Evolutionary conservation across 2,113 vertebrate genomes (phyloP), one percentile per base, ranked within the genome.

Genomic region (Myotis davidii): DNA sequence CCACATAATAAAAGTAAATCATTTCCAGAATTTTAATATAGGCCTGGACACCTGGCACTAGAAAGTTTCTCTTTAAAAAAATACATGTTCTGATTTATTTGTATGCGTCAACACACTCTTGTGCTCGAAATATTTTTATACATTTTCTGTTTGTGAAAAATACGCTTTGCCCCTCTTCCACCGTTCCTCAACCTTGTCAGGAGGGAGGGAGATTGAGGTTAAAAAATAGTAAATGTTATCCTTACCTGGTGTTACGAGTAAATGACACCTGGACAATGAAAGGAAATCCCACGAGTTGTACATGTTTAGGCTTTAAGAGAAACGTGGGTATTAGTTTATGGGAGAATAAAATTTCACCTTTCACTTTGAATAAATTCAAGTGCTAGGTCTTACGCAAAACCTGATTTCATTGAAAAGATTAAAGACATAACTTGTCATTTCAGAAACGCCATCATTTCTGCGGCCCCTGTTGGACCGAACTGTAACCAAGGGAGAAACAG

Each of bases 361-460:
- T 14, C 39, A 29, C 0, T 70, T 32, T 69, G 54, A 82, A 48
- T 45, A 67, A 6, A 69, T 37, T 32, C 13, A 39, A 42, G n/a
- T 25, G 5, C 14, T 6, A 12, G 48, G 6, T 87, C 56, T 90
- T 12, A 6, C 14, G 20, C 25, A 59, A 83, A 92, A 45, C n/a
- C 0, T 20, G 27, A 59, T 83, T 64, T 78, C 73, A 54, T 1
- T 34, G 45, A 70, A 23, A 50, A 86, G 77, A 52, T 72, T 79
- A 32, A 96, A 95, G 29, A 6, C 11, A 0, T 81, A 45, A 67
- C 50, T 27, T 95, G 56, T 94, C 50, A 25, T 98, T 97, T 20
- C 98, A 99, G 99, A 99, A 98, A 99, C 99, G 0, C 99, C 99
- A 0, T 99, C 99, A 0, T 99, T 99, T 97, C 93, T 99, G 96